These are phyloP conservation scores for Fukomys damarensis DNA, from an alignment of 2,113 vertebrate genomes.

Conservation along the genomic window DNA sequence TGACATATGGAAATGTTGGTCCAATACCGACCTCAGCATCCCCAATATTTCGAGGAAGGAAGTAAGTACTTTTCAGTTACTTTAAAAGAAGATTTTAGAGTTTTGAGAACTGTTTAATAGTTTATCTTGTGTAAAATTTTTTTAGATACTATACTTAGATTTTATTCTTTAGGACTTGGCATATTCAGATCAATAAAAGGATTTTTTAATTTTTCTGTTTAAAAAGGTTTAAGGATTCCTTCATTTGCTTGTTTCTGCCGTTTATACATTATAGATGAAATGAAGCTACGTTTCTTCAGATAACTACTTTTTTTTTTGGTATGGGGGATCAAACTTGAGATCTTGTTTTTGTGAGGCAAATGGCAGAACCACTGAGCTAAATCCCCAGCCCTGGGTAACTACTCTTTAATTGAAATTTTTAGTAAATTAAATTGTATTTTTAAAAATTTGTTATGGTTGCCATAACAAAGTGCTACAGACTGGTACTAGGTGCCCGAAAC, in stretches of 20 bases:
- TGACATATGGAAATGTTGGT: slow-evolving; percentile 74
- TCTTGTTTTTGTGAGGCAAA: no score
- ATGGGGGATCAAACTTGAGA: no score
- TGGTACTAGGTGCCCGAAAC: not conserved
- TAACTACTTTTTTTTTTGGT: not conserved
- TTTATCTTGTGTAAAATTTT: slow-evolving; percentile 27
- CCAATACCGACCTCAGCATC: slow-evolving; percentile 59
- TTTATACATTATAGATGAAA: slow-evolving; percentile 26
- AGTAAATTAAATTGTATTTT: slow-evolving; percentile 10
- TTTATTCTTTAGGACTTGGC: slow-evolving; percentile 26
- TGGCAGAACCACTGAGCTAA: no score
- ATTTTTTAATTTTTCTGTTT: slow-evolving; percentile 43
- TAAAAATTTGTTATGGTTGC: slow-evolving; percentile 9
- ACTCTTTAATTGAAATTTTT: slow-evolving; percentile 36
- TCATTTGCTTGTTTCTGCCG: not conserved
- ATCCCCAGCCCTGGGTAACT: no score
- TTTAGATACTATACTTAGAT: not conserved
- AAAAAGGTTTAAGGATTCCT: not conserved
- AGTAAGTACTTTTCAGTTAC: slow-evolving; percentile 85
- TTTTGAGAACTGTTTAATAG: not conserved
- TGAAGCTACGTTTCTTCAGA: slow-evolving; percentile 43
- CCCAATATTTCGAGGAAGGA: slow-evolving; percentile 84
- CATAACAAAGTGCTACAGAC: not conserved
- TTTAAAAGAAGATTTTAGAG: slow-evolving; percentile 47
- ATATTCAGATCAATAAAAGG: not conserved